Evolutionary conservation across 1,140 invertebrate species (phyloP).

Genomic region (Cataglyphis hispanica): DNA sequence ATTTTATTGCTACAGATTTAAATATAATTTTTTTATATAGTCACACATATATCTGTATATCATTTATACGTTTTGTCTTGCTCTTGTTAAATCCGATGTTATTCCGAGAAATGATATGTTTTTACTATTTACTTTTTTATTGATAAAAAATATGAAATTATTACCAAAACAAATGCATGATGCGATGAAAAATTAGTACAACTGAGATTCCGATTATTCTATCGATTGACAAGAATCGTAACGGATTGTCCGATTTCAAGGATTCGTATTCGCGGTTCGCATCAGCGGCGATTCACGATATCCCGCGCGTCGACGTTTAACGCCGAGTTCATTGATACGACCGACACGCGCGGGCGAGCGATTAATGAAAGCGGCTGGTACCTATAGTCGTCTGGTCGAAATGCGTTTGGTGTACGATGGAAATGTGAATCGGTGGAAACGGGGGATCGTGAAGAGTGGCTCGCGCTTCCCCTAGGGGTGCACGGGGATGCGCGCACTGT

Average conservation of each 20-base stretch:
- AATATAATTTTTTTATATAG: background rate
- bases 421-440: constrained; percentile 63
- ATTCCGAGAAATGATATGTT: background rate
- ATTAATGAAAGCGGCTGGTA: constrained; percentile 65
- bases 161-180: background rate
- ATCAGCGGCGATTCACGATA: constrained; percentile 29
- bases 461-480: background rate
- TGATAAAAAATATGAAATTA: background rate
- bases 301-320: constrained; percentile 54
- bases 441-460: constrained; percentile 39
- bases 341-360: constrained; percentile 29
- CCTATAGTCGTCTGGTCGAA: constrained; percentile 50
- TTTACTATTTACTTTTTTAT: background rate
- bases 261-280: constrained; percentile 20
- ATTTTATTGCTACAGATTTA: background rate
- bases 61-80: background rate
- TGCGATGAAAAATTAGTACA: background rate
- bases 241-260: constrained; percentile 23
- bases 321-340: constrained; percentile 68
- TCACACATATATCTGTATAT: too few relatives aligned
- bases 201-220: background rate
- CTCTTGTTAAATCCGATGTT: background rate
- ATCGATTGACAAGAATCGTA: constrained; percentile 1
- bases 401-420: constrained; percentile 52
- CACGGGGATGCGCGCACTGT: constrained; percentile 24